Evolutionary conservation across 1,140 invertebrate species (phyloP).

Genomic region (Calliphora vicina): DNA sequence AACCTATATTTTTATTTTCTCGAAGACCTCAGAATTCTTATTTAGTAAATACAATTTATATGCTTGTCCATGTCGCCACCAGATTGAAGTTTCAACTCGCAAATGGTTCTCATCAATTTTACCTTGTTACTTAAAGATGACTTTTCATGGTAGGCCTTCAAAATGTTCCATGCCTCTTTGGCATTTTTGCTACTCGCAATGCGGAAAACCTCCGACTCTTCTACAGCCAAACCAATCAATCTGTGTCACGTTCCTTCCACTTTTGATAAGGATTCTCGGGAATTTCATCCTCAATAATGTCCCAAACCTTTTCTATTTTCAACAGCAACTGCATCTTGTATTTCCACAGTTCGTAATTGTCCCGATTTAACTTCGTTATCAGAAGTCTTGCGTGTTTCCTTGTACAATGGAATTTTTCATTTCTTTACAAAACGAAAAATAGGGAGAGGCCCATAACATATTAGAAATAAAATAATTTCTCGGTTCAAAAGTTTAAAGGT

Average conservation of each 20-base stretch:
- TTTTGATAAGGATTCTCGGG: neutral
- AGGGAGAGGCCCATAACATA: neutral
- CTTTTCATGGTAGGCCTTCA: conserved; percentile 35
- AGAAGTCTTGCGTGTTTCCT: neutral
- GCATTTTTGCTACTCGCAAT: neutral
- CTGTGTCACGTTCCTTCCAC: neutral
- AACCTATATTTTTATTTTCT: too few relatives aligned
- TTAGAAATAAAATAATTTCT: neutral
- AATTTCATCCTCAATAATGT: neutral
- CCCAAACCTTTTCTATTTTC: neutral
- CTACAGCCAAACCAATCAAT: neutral
- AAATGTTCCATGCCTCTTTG: conserved; percentile 28
- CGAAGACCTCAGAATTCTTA: too few relatives aligned
- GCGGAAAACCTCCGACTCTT: neutral
- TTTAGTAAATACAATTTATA: neutral
- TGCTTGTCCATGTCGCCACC: conserved; percentile 7
- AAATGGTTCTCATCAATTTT: conserved; percentile 9
- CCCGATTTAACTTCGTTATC: conserved; percentile 5
- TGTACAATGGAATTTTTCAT: neutral
- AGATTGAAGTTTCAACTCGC: neutral
- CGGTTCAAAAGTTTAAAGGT: neutral
- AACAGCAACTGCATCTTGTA: too few relatives aligned
- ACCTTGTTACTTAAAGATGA: neutral
- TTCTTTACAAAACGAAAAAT: neutral
- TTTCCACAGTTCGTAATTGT: neutral